Percentiles rank a stretch among this genome's conserved stretches.
Conservation (phyloP, 2,888 invertebrate genomes). For the Ophioninae sp. region DNA sequence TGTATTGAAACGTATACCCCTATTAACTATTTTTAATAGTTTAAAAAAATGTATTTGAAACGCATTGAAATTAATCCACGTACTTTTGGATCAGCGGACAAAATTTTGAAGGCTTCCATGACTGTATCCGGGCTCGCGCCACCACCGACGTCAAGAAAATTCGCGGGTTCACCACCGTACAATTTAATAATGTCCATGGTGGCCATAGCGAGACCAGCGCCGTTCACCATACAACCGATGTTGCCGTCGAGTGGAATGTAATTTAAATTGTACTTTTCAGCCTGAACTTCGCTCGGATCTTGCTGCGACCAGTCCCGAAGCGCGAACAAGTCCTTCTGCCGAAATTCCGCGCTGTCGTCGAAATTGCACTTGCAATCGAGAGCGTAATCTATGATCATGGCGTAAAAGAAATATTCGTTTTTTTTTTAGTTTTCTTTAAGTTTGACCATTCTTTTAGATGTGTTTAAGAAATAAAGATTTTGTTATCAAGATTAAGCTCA, state of each 20-base stretch:
- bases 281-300: slow-evolving; percentile 95
- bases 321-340: slow-evolving; percentile 93
- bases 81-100: slow-evolving; percentile 94
- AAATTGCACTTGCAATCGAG: slow-evolving; percentile 97
- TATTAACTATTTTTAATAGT: not conserved
- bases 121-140: slow-evolving; percentile 95
- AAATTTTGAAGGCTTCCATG: slow-evolving; percentile 98
- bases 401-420: slow-evolving; percentile 11
- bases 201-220: slow-evolving; percentile 98
- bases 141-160: slow-evolving; percentile 98
- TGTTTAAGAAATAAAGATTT: not conserved
- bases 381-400: slow-evolving; percentile 88
- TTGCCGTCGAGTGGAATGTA: slow-evolving; percentile 96
- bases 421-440: not conserved
- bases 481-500: slow-evolving; percentile 79
- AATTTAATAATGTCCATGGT: slow-evolving; percentile 99
- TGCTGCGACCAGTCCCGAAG: slow-evolving; percentile 94
- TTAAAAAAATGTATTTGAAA: not conserved
- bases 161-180: slow-evolving; percentile 97
- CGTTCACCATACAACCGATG: slow-evolving; percentile 98
- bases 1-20: not conserved
- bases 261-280: slow-evolving; percentile 94
- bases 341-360: slow-evolving; percentile 96
- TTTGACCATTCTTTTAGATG: not conserved
- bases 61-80: slow-evolving; percentile 28